Conservation (phyloP, 2,888 invertebrate species). For the Nemapogon koenigi region DNA sequence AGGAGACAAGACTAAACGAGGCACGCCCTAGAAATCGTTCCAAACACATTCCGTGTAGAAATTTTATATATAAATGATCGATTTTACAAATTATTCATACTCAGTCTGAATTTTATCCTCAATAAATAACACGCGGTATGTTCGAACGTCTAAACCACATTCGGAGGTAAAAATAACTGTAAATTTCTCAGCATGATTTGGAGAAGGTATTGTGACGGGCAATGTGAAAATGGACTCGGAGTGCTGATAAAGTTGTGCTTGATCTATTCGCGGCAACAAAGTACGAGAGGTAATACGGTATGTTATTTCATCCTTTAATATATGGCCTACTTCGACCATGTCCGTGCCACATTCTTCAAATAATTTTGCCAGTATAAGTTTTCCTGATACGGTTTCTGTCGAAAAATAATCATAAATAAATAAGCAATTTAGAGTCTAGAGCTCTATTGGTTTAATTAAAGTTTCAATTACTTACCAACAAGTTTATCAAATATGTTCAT, state of each 20-base stretch:
- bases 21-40: too few relatives aligned
- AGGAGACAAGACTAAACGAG: too few relatives aligned
- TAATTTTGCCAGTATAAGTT: constrained; percentile 39
- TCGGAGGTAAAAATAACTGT: constrained; percentile 44
- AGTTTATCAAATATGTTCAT: constrained; percentile 40
- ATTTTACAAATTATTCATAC: too few relatives aligned
- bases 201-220: constrained; percentile 32
- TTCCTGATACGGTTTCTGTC: constrained; percentile 45
- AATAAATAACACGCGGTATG: constrained; percentile 27
- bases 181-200: constrained; percentile 37
- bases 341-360: constrained; percentile 42
- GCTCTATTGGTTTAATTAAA: neutral
- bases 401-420: constrained; percentile 19
- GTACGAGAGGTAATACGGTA: constrained; percentile 34
- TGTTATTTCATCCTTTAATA: constrained; percentile 30
- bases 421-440: neutral
- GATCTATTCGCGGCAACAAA: constrained; percentile 30
- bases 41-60: too few relatives aligned
- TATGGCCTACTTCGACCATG: constrained; percentile 40
- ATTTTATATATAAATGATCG: too few relatives aligned
- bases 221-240: constrained; percentile 29
- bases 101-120: neutral
- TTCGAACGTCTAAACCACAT: constrained; percentile 51
- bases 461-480: constrained; percentile 28
- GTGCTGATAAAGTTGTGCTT: constrained; percentile 33